Evolutionary conservation across 2,888 invertebrate species (phyloP).

Genomic region (Rhingia campestris): DNA sequence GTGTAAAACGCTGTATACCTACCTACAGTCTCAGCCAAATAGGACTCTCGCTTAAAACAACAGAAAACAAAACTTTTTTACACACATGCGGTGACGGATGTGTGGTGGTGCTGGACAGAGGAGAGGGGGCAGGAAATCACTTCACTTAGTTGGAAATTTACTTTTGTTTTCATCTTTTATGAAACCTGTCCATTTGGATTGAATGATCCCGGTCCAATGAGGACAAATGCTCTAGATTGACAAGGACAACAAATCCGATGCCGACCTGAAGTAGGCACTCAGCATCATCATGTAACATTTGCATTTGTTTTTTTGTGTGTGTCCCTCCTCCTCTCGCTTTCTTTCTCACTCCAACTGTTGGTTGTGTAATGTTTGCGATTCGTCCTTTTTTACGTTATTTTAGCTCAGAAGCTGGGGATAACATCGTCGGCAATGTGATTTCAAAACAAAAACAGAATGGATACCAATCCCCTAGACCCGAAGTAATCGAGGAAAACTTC

Average conservation of each 20-base stretch:
- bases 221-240: constrained; percentile 53
- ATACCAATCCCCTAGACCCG: constrained; percentile 30
- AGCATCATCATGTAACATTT: constrained; percentile 50
- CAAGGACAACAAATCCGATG: constrained; percentile 50
- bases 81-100: constrained; percentile 25
- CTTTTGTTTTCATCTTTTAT: constrained; percentile 67
- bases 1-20: background rate
- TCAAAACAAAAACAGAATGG: constrained; percentile 32
- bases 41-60: background rate
- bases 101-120: background rate
- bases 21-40: background rate
- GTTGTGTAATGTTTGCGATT: background rate
- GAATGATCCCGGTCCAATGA: constrained; percentile 66
- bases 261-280: constrained; percentile 27
- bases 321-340: background rate
- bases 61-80: constrained; percentile 37
- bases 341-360: too few relatives aligned
- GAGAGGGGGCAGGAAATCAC: constrained; percentile 43
- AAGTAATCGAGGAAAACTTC: constrained; percentile 56
- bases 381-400: constrained; percentile 20
- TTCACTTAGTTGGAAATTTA: constrained; percentile 69
- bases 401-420: constrained; percentile 3
- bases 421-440: constrained; percentile 47
- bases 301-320: constrained; percentile 12
- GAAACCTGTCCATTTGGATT: constrained; percentile 67